A percentile compares a stretch with the other conserved stretches of the same genome.
phyloP scores from a whole-genome alignment of 2,113 vertebrate genomes.

The Triplophysa dalaica region DNA sequence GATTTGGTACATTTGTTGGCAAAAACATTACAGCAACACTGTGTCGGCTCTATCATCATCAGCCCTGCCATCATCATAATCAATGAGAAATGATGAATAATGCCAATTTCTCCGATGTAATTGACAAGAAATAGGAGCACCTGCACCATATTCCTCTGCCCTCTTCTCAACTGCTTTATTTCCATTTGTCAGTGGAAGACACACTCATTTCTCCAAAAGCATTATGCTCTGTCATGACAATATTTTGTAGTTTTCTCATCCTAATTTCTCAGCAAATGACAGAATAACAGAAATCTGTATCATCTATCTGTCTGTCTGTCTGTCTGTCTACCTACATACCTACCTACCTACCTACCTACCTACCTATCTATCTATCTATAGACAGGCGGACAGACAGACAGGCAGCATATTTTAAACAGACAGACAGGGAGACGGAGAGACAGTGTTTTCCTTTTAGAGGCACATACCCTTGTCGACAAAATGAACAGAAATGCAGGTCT shows the following conservation, averaged over 20 bases:
- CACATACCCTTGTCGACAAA: not conserved
- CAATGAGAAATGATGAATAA: constrained; percentile 50
- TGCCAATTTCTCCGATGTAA: constrained; percentile 39
- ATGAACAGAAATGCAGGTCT: constrained; percentile 26
- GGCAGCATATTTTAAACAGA: no score
- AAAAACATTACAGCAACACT: constrained; percentile 36
- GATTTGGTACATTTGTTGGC: constrained; percentile 17
- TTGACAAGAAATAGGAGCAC: constrained; percentile 44
- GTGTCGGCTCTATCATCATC: constrained; percentile 31
- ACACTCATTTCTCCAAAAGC: not conserved
- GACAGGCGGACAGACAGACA: not conserved
- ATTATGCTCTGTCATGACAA: constrained; percentile 6
- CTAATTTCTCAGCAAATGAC: constrained; percentile 38
- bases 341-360: no score
- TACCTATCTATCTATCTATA: no score
- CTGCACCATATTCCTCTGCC: constrained; percentile 25
- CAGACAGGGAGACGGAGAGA: not conserved
- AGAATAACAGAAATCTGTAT: constrained; percentile 47
- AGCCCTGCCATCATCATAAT: constrained; percentile 28
- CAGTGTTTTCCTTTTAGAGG: not conserved
- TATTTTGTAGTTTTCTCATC: constrained; percentile 27
- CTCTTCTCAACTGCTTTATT: constrained; percentile 52
- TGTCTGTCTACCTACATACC: no score
- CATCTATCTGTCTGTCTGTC: constrained; percentile 25
- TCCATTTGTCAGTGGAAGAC: constrained; percentile 34